Evolutionary conservation across 1,140 invertebrate genomes (phyloP), one percentile per base, ranked within the genome.

Genomic region (Psilanteris sp.): DNA sequence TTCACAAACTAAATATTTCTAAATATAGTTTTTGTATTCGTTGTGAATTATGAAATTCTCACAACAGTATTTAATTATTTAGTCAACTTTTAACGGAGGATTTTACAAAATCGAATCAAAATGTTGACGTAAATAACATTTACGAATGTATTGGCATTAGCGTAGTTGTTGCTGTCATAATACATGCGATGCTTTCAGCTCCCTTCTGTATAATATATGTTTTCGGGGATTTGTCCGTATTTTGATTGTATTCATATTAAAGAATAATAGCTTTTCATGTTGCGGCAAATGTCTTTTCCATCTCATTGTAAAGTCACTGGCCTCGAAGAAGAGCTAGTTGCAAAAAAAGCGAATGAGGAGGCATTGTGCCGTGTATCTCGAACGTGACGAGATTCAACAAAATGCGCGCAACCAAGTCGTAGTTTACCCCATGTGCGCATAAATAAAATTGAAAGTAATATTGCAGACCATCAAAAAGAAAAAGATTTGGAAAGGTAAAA

Each of bases 201-300:
- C n/a, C 18, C 11, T 61, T 54, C 54, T 70, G 26, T 34, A 70
- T 52, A 57, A 68, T 41, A 68, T 57, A 57, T 68, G 41, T 68
- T 57, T 57, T 68, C 48, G 16, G 8, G 64, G 41, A 48, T 68
- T 57, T 50, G 22, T 34, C 34, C 11, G 16, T 29, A 48, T 26
- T 14, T 43, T n/a, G n/a, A 70, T 70, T 59, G 36, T 43, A 70
- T 52, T 22, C 31, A 44, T 27, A 70, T 59, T 59, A 70, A 70
- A 70, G 66, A 70, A 70, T 50, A 59, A 70, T 59, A 3, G 66
- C 43, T 59, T 59, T 70, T 52, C 54, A 59, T 70, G 52, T 27
- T 59, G 54, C 34, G 39, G 39, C 57, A 48, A 62, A 72, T 72
- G 67, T 62, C 48, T 72, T 72, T 55, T 72, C 39, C 52, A 64